These are phyloP conservation scores for Subanguina moxae DNA, from an alignment of 1,140 invertebrate genomes.

Conservation along the genomic window DNA sequence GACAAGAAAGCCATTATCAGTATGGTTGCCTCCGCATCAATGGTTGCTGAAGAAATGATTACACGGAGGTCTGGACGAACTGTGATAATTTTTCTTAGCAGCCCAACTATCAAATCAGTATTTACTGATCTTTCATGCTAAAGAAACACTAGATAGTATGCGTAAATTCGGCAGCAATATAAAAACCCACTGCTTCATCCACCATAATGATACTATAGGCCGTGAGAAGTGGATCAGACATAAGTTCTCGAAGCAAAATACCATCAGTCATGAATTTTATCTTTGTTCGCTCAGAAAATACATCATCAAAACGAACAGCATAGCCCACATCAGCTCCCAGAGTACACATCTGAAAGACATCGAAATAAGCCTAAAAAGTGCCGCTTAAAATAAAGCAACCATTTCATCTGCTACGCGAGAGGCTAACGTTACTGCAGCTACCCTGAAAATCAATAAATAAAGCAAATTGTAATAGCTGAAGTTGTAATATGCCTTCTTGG, in stretches of 20 bases:
- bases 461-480: constrained; percentile 13
- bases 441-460: constrained; percentile 2
- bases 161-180: no score
- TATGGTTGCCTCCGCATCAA: constrained; percentile 75
- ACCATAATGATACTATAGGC: constrained; percentile 68
- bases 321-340: constrained; percentile 85
- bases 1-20: constrained; percentile 74
- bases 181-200: constrained; percentile 2
- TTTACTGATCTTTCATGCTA: constrained; percentile 81
- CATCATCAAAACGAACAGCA: constrained; percentile 83
- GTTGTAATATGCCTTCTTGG: constrained; percentile 80
- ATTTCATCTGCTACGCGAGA: constrained; percentile 83
- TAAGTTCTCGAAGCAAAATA: constrained; percentile 45
- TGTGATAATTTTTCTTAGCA: constrained; percentile 88
- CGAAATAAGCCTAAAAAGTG: no score
- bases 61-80: constrained; percentile 92
- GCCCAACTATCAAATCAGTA: constrained; percentile 94
- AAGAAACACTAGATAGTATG: no score
- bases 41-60: constrained; percentile 79
- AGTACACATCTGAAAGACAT: no score
- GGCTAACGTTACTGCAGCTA: constrained; percentile 66
- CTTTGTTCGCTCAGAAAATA: constrained; percentile 68
- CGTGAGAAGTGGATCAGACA: constrained; percentile 35
- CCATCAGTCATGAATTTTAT: constrained; percentile 71
- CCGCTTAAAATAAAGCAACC: no score